A percentile compares a stretch with the other conserved stretches of the same genome.
Evolutionary conservation across 2,113 vertebrate species (phyloP).

Genomic region (Haliaeetus leucogaster): DNA sequence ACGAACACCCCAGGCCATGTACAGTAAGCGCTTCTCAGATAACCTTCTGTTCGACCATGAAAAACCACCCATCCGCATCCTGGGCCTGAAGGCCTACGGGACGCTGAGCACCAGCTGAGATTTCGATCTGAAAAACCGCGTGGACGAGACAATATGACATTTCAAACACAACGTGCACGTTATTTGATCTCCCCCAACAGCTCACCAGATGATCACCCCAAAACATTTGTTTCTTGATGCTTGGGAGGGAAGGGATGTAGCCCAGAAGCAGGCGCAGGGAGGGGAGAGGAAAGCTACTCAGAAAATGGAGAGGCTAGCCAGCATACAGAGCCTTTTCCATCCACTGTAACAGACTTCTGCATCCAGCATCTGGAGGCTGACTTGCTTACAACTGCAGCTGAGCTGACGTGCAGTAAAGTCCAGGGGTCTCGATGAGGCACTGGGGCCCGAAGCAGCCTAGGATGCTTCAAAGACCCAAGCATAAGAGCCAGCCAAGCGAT

Average conservation of each 20-base stretch:
- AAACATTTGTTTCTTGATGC: background rate
- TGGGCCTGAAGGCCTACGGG: rapidly evolving
- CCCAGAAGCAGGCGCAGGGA: background rate
- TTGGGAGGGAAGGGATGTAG: background rate
- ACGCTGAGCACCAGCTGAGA: background rate
- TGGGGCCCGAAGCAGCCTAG: background rate
- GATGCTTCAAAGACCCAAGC: background rate
- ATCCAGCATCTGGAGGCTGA: background rate
- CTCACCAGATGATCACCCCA: background rate
- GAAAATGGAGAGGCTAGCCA: background rate
- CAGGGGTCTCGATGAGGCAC: background rate
- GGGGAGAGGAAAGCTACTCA: background rate
- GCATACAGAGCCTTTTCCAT: background rate
- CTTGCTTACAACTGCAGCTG: background rate
- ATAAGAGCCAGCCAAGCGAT: background rate
- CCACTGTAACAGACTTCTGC: background rate
- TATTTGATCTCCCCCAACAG: background rate
- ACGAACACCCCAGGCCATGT: background rate
- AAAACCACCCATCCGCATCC: background rate
- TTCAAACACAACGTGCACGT: background rate
- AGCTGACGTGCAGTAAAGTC: background rate
- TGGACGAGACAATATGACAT: background rate
- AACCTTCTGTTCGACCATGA: background rate
- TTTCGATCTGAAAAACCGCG: background rate
- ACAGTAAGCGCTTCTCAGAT: background rate